Conservation (phyloP, 2,113 vertebrate species). For the Austrofundulus limnaeus region DNA sequence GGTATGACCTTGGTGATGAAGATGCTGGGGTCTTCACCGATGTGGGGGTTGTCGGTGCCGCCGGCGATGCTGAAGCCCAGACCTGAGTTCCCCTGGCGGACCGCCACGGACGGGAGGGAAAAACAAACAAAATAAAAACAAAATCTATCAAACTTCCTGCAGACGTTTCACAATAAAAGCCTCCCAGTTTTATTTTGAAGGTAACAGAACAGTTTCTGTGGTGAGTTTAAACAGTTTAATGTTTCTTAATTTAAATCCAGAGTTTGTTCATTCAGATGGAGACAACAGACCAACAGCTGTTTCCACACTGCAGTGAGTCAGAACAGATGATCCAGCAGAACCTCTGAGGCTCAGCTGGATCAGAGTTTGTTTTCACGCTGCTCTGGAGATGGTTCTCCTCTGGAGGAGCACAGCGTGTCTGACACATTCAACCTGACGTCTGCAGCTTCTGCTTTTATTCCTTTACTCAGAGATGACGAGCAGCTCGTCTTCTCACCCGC, state of each 20-base stretch:
- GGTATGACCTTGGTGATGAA: constrained; percentile 98
- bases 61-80: constrained; percentile 98
- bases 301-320: neutral
- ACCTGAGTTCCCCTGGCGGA: constrained; percentile 91
- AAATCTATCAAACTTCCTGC: too few relatives aligned
- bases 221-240: too few relatives aligned
- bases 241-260: too few relatives aligned
- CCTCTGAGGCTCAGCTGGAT: neutral
- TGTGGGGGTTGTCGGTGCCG: constrained; percentile 96
- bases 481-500: constrained; percentile 81
- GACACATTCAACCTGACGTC: too few relatives aligned
- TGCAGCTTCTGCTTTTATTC: too few relatives aligned
- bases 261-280: too few relatives aligned
- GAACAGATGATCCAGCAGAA: neutral
- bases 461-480: too few relatives aligned
- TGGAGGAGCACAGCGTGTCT: too few relatives aligned
- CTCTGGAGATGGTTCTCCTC: too few relatives aligned
- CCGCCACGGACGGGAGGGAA: neutral
- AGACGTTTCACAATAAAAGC: neutral
- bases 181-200: neutral
- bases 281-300: too few relatives aligned
- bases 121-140: neutral
- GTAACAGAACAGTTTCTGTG: too few relatives aligned
- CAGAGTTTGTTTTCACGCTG: too few relatives aligned
- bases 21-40: constrained; percentile 96